Conservation (phyloP, 2,888 invertebrate genomes). For the Zygaena filipendulae region DNA sequence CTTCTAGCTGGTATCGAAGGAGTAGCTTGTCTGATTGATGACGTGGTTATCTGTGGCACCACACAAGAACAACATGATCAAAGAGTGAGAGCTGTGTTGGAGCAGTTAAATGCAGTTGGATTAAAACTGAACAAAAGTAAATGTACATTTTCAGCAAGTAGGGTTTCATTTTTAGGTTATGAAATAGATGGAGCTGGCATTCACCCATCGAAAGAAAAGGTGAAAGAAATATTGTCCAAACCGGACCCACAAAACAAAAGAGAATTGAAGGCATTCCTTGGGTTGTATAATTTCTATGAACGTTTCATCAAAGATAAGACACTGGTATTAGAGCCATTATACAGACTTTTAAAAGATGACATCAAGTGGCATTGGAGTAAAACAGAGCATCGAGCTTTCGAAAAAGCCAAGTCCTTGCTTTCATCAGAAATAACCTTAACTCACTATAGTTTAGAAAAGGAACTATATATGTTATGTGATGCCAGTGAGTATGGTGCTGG, state of each 20-base stretch:
- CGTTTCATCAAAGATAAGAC: slow-evolving; percentile 3
- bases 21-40: slow-evolving; percentile 14
- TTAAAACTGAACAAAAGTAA: slow-evolving; percentile 10
- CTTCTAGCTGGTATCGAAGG: slow-evolving; percentile 12
- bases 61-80: slow-evolving; percentile 9
- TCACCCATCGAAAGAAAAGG: slow-evolving; percentile 2
- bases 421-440: slow-evolving; percentile 3
- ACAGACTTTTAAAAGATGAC: too few species aligned
- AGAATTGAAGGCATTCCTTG: slow-evolving; percentile 3
- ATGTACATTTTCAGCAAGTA: slow-evolving; percentile 7
- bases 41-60: slow-evolving; percentile 11
- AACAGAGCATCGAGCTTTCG: too few species aligned
- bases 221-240: slow-evolving; percentile 1
- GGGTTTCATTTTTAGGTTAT: slow-evolving; percentile 2
- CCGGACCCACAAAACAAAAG: slow-evolving; percentile 2
- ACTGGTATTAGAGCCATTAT: slow-evolving; percentile 1
- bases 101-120: slow-evolving; percentile 9
- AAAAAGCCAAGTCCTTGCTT: background rate
- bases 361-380: too few species aligned
- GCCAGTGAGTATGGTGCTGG: slow-evolving; percentile 9
- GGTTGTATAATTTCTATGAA: slow-evolving; percentile 5
- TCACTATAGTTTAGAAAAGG: slow-evolving; percentile 2
- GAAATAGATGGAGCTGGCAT: slow-evolving; percentile 3
- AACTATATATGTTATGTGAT: slow-evolving; percentile 4
- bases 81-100: slow-evolving; percentile 7